Conservation (phyloP, 2,888 invertebrate species). For the Anarsia innoxiella region DNA sequence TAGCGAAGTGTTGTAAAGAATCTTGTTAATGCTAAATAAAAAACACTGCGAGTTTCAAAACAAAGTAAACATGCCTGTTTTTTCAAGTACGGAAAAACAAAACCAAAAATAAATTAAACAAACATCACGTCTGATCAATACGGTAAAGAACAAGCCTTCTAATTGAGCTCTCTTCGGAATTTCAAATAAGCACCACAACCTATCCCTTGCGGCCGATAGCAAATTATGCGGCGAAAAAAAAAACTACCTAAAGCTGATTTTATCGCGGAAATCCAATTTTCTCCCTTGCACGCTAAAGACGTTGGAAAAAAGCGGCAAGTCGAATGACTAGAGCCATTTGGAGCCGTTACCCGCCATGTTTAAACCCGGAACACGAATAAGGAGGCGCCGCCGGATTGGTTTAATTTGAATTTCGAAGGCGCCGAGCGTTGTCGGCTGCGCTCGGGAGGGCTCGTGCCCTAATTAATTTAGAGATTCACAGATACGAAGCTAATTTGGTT, state of each 20-base stretch:
- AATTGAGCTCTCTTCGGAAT: conserved; percentile 62
- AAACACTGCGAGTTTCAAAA: too few species aligned
- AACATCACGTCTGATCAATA: conserved; percentile 14
- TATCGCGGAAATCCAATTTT: conserved; percentile 75
- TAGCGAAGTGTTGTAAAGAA: too few species aligned
- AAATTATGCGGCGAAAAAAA: conserved; percentile 66
- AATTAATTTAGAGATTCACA: conserved; percentile 72
- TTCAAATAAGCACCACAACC: conserved; percentile 52
- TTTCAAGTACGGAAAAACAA: conserved; percentile 1
- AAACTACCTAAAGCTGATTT: conserved; percentile 69
- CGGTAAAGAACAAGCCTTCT: conserved; percentile 27
- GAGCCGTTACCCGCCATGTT: conserved; percentile 70
- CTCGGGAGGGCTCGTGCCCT: conserved; percentile 47
- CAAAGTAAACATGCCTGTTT: too few species aligned
- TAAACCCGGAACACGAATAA: conserved; percentile 70
- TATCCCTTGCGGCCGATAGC: conserved; percentile 50
- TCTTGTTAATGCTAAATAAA: too few species aligned
- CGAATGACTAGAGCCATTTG: conserved; percentile 70
- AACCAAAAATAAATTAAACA: conserved; percentile 11
- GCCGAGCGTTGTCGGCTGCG: conserved; percentile 48
- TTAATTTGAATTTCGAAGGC: conserved; percentile 73
- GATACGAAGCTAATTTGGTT: conserved; percentile 70
- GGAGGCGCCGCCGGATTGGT: conserved; percentile 75
- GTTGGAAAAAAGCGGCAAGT: conserved; percentile 72
- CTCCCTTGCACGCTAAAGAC: conserved; percentile 74